A percentile compares a stretch with the other conserved stretches of the same genome.
These are phyloP conservation scores for Beris morrisii DNA, from an alignment of 2,888 invertebrate genomes.

Conservation along the genomic window DNA sequence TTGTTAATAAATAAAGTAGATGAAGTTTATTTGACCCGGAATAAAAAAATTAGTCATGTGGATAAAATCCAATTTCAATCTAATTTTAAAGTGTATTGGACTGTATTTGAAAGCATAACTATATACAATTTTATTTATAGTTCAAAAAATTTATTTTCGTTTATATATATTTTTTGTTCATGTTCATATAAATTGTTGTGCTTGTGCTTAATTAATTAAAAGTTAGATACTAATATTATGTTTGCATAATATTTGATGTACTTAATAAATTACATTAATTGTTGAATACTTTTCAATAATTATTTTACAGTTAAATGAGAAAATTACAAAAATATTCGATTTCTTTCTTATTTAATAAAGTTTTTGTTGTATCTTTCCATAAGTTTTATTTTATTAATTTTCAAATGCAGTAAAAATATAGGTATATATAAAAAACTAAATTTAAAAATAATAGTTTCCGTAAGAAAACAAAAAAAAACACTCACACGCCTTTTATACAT, in stretches of 20 bases:
- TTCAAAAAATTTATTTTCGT: too few relatives aligned
- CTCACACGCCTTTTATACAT: not conserved
- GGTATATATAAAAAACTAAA: not conserved
- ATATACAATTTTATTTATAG: too few relatives aligned
- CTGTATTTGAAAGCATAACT: too few relatives aligned
- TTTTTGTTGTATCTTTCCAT: not conserved
- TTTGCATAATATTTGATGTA: constrained; percentile 4
- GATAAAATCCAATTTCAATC: too few relatives aligned
- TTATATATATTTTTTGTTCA: too few relatives aligned
- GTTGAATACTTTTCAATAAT: constrained; percentile 3
- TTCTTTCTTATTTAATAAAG: not conserved
- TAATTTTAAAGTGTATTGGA: too few relatives aligned
- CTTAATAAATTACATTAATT: not conserved
- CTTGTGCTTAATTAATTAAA: not conserved
- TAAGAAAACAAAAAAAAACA: not conserved
- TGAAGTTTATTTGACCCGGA: too few relatives aligned
- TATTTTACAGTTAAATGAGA: constrained; percentile 30
- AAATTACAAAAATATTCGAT: constrained; percentile 31
- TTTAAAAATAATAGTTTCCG: not conserved
- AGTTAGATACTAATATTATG: not conserved
- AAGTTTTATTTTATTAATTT: not conserved
- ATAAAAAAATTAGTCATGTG: too few relatives aligned
- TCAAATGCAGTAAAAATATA: not conserved
- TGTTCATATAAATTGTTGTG: too few relatives aligned
- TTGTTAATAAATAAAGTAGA: too few relatives aligned